phyloP scores from a whole-genome alignment of 1,140 invertebrate genomes.

The Vollenhovia emeryi region DNA sequence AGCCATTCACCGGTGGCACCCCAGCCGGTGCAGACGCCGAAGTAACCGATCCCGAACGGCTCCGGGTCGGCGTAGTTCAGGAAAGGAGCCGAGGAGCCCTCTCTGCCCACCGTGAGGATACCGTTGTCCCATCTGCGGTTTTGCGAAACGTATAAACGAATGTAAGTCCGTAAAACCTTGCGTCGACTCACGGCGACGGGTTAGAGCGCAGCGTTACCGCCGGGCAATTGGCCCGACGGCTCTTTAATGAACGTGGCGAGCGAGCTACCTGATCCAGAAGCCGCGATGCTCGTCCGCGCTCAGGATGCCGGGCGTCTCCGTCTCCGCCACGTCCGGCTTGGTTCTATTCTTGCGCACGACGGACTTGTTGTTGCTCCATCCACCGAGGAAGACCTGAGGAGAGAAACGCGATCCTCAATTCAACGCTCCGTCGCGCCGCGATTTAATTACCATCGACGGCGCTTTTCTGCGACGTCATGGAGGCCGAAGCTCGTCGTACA shows the following conservation, averaged over 20 bases:
- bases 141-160: neutral
- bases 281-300: conserved; percentile 90
- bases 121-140: conserved; percentile 88
- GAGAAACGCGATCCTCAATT: neutral
- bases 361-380: conserved; percentile 94
- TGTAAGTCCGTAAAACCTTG: too few species aligned
- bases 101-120: conserved; percentile 88
- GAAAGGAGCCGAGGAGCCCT: conserved; percentile 90
- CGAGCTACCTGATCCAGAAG: conserved; percentile 90
- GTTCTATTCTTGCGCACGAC: conserved; percentile 92
- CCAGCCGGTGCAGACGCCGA: conserved; percentile 94
- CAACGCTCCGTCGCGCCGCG: neutral
- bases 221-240: neutral
- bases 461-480: neutral
- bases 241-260: neutral
- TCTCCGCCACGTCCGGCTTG: conserved; percentile 92
- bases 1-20: conserved; percentile 93
- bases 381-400: conserved; percentile 91
- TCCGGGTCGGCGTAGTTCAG: conserved; percentile 90
- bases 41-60: conserved; percentile 89
- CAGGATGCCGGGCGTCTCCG: conserved; percentile 89
- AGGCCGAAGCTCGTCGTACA: neutral
- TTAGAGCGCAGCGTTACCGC: neutral
- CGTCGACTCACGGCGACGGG: neutral
- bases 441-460: neutral